Evolutionary conservation across 1,140 invertebrate genomes (phyloP).

Genomic region (Carposina sasakii): DNA sequence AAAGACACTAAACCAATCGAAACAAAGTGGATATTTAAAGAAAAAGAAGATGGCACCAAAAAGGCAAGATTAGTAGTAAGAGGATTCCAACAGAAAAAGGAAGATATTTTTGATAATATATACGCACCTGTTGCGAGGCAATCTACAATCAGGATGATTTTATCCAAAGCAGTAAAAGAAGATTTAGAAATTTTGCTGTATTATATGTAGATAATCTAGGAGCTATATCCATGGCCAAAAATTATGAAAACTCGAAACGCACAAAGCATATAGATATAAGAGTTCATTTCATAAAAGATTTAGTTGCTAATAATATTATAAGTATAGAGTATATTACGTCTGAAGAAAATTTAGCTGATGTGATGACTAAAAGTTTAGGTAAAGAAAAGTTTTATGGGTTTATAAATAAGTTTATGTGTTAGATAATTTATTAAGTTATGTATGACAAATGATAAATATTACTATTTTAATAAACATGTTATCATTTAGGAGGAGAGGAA

Average conservation of each 20-base stretch:
- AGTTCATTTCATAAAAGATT: conserved; percentile 7
- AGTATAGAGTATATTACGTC: neutral
- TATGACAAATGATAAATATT: too few relatives aligned
- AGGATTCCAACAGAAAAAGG: conserved; percentile 5
- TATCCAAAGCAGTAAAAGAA: neutral
- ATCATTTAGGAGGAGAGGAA: too few relatives aligned
- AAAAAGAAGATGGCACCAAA: conserved; percentile 5
- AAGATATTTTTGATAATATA: neutral
- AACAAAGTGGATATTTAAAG: conserved; percentile 10
- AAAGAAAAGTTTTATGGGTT: neutral
- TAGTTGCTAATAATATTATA: neutral
- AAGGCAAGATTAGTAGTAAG: neutral
- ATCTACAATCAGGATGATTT: neutral
- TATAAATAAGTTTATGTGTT: too few relatives aligned
- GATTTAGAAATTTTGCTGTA: neutral
- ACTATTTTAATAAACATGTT: too few relatives aligned
- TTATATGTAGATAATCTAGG: conserved; percentile 11
- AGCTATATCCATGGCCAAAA: neutral
- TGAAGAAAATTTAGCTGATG: conserved; percentile 5
- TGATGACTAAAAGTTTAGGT: conserved; percentile 7
- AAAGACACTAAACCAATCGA: conserved; percentile 5
- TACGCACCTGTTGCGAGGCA: neutral
- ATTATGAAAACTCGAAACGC: conserved; percentile 9
- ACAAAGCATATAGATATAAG: conserved; percentile 13
- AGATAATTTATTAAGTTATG: too few relatives aligned